These are phyloP conservation scores for Onychomys leucogaster DNA, from an alignment of 2,797 vertebrate species.

Conservation along the genomic window DNA sequence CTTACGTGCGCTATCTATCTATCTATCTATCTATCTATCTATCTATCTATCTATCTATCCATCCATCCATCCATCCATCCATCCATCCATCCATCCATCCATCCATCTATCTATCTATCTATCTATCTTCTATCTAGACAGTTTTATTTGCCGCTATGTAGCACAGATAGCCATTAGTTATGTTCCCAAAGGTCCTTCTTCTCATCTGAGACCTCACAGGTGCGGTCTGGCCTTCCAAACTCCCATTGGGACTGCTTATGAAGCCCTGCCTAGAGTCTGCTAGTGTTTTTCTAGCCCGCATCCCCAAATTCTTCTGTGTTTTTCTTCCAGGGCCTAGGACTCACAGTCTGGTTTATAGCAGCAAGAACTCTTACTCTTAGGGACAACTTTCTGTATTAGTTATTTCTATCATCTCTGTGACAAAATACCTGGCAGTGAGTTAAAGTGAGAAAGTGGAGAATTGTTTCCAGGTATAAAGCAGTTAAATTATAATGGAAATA, in stretches of 20 bases:
- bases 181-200: background rate
- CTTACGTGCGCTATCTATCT: background rate
- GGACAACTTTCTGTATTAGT: background rate
- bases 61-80: no score
- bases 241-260: background rate
- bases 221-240: background rate
- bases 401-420: background rate
- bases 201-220: background rate
- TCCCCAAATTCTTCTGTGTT: background rate
- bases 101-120: no score
- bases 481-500: background rate
- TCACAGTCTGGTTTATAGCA: background rate
- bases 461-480: background rate
- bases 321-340: background rate
- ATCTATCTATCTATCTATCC: no score
- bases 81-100: no score
- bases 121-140: background rate
- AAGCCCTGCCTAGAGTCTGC: background rate
- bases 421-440: background rate
- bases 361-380: background rate
- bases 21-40: no score
- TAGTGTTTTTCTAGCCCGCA: background rate
- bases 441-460: background rate
- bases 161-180: background rate
- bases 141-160: background rate